Evolutionary conservation across 2,888 invertebrate species (phyloP), one percentile per base, ranked within the genome.

Genomic region (Eilema caniola): DNA sequence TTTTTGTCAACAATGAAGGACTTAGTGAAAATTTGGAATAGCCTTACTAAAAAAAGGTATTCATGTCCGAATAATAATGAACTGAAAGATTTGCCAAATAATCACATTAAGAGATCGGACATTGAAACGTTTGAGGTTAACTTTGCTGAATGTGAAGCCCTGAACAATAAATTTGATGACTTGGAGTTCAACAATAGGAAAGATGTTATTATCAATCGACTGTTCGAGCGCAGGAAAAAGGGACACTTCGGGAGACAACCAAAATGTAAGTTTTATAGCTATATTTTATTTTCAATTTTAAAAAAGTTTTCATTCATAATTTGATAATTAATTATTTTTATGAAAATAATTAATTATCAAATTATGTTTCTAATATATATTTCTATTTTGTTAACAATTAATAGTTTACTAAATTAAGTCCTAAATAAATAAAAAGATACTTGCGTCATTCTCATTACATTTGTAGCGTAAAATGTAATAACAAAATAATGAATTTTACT

Each of bases 21-120:
- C 80, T 87, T 97, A 24, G 91, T 94, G 79, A 95, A 96, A 89
- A 95, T 96, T 79, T 97, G 96, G 96, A 95, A 90, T 66, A 90
- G 91, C 41, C 89, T 96, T 53, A 87, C 96, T 64, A 94, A 95
- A 4, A 91, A 96, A 68, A 94, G 95, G 23, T 97, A 96, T 83
- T 95, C 96, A 47, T 91, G 94, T 33, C 96, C 96, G 62, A 96
- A 94, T 83, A 88, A 91, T 0, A 84, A 74, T 76, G 94, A 95
- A 72, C 71, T 93, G 24, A 83, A 89, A 66, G 95, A 95, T 20
- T 78, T 93, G 7, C 77, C 91, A 2, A 87, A 85, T 73, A 92
- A 90, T 85, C 83, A 90, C 74, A 80, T 91, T 33, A 92, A 90
- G 72, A 88, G 79, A 70, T 81, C 86, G 0, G 92, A 93, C 67